A percentile compares a stretch with the other conserved stretches of the same genome.
Conservation (phyloP, 1,140 invertebrate species). For the Drosophila serrata region DNA sequence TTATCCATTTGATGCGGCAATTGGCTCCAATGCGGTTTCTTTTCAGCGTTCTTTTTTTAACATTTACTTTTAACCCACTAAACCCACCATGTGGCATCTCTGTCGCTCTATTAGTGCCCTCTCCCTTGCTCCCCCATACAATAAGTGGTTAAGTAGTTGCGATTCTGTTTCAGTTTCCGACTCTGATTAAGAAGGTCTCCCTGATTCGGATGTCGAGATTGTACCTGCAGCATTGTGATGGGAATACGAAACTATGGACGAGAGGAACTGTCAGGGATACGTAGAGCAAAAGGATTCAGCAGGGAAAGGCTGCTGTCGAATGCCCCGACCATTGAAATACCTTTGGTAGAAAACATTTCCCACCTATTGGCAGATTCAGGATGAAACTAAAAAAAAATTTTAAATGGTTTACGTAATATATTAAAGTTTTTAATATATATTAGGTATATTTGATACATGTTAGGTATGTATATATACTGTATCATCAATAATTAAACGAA, state of each 20-base stretch:
- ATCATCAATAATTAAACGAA: too few relatives aligned
- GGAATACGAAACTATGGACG: slow-evolving; percentile 3
- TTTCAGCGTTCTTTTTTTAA: background rate
- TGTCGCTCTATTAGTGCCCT: background rate
- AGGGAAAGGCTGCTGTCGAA: background rate
- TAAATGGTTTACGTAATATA: too few relatives aligned
- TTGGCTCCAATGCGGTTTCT: slow-evolving; percentile 46
- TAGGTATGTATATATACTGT: too few relatives aligned
- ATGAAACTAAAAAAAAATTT: background rate
- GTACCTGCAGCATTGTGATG: too few relatives aligned
- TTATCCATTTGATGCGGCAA: slow-evolving; percentile 45
- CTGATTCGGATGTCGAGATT: background rate
- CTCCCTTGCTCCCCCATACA: slow-evolving; percentile 13
- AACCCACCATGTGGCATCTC: slow-evolving; percentile 2
- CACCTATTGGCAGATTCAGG: background rate
- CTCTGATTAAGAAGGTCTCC: slow-evolving; percentile 3
- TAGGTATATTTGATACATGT: too few relatives aligned
- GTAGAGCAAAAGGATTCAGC: background rate
- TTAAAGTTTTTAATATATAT: too few relatives aligned
- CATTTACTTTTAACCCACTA: slow-evolving; percentile 9
- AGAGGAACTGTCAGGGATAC: background rate
- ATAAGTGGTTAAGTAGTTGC: slow-evolving; percentile 41
- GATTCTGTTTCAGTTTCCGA: slow-evolving; percentile 13
- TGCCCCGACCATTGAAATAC: background rate
- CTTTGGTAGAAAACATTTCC: too few relatives aligned